Percentiles rank a stretch among this genome's conserved stretches.
phyloP scores from a whole-genome alignment of 2,113 vertebrate genomes.

The Nothobranchius kuhntae region DNA sequence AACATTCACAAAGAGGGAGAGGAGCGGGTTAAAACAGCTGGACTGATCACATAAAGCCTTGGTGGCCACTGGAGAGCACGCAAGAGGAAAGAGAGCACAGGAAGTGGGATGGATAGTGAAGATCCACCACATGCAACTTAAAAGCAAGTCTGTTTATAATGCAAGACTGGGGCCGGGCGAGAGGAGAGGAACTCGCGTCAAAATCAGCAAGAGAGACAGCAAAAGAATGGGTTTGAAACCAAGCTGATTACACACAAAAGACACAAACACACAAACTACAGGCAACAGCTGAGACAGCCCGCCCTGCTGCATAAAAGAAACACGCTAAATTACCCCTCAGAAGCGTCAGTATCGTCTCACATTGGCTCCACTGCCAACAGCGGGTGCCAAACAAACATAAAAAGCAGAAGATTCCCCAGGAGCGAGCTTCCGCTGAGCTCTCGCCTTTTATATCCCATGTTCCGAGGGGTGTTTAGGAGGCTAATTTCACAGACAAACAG shows the following conservation, averaged over 20 bases:
- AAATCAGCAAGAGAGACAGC: constrained; percentile 4
- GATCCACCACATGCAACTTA: constrained; percentile 46
- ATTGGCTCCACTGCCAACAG: constrained; percentile 61
- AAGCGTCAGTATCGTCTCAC: constrained; percentile 62
- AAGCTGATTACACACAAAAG: constrained; percentile 64
- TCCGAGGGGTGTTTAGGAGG: constrained; percentile 78
- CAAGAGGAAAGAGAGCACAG: constrained; percentile 41
- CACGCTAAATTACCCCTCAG: constrained; percentile 56
- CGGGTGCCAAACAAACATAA: constrained; percentile 71
- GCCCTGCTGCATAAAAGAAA: constrained; percentile 55
- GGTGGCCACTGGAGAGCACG: constrained; percentile 48
- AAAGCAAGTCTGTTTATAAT: constrained; percentile 47
- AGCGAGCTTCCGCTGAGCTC: constrained; percentile 66
- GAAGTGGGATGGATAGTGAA: constrained; percentile 37
- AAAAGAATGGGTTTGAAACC: constrained; percentile 11
- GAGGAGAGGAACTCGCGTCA: constrained; percentile 11
- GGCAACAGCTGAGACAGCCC: constrained; percentile 41
- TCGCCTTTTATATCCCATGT: constrained; percentile 77
- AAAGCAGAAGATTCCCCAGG: constrained; percentile 64
- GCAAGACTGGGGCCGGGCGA: constrained; percentile 19
- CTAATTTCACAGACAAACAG: constrained; percentile 84
- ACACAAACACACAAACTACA: constrained; percentile 51
- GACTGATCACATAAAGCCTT: constrained; percentile 51
- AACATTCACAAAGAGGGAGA: constrained; percentile 62
- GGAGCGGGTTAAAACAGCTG: constrained; percentile 30